These are phyloP conservation scores for Conus betulinus DNA, from an alignment of 1,140 invertebrate species.

Conservation along the genomic window DNA sequence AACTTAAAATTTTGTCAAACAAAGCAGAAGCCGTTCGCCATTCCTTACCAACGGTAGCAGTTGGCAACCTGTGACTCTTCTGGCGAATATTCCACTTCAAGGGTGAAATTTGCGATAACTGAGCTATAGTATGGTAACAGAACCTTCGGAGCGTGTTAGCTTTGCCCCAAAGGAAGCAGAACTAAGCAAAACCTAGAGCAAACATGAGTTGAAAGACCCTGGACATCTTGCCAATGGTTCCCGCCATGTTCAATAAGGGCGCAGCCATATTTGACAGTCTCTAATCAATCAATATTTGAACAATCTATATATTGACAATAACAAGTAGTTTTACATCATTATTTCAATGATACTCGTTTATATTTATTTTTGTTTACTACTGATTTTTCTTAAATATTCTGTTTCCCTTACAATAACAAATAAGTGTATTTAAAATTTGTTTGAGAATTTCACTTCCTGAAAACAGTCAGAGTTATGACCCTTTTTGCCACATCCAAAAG, in stretches of 20 bases:
- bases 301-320: not conserved
- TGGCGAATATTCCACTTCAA: slow-evolving; percentile 83
- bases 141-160: slow-evolving; percentile 92
- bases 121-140: slow-evolving; percentile 88
- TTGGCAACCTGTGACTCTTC: slow-evolving; percentile 77
- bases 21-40: not conserved
- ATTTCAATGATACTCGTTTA: not conserved
- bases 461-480: not conserved
- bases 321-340: not conserved
- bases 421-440: not conserved
- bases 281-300: not conserved
- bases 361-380: not conserved
- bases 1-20: slow-evolving; percentile 33
- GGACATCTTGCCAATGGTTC: slow-evolving; percentile 16
- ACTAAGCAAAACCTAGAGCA: not conserved
- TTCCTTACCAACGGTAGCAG: slow-evolving; percentile 91
- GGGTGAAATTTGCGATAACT: slow-evolving; percentile 89
- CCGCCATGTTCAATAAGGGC: slow-evolving; percentile 27
- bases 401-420: not conserved
- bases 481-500: slow-evolving; percentile 15
- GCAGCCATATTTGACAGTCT: slow-evolving; percentile 20
- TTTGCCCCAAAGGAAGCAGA: slow-evolving; percentile 62
- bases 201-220: slow-evolving; percentile 33
- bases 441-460: slow-evolving; percentile 5
- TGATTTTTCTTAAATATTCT: not conserved